These are phyloP conservation scores for Cyprinodon variegatus DNA, from an alignment of 2,113 vertebrate genomes.

Conservation along the genomic window DNA sequence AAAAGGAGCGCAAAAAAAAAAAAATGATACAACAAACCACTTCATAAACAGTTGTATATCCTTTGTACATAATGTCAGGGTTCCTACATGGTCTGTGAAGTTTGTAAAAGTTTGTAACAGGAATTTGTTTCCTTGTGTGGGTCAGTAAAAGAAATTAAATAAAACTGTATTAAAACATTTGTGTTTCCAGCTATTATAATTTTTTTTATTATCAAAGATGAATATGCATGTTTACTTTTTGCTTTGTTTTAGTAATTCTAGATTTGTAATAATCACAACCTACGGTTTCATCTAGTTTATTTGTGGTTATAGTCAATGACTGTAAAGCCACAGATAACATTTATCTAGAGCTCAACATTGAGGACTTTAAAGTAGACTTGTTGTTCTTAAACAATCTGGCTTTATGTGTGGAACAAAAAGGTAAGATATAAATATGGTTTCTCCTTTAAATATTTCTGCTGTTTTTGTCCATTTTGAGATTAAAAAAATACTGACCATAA, in stretches of 20 bases:
- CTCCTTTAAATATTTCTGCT: not conserved
- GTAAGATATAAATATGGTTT: too few species aligned
- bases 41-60: slow-evolving; percentile 66
- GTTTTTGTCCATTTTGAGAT: not conserved
- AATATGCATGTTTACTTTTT: not conserved
- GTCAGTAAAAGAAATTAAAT: not conserved
- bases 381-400: not conserved
- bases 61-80: slow-evolving; percentile 62
- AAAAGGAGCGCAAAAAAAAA: slow-evolving; percentile 28
- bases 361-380: not conserved
- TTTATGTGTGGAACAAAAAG: too few species aligned
- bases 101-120: not conserved
- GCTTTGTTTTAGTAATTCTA: not conserved
- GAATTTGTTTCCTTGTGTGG: not conserved
- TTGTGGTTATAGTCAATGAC: not conserved
- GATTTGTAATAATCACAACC: not conserved
- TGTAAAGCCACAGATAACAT: not conserved
- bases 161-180: not conserved
- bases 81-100: not conserved
- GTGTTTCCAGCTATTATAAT: not conserved
- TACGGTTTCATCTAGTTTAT: not conserved
- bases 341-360: not conserved
- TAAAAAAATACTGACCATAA: not conserved
- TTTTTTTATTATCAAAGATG: not conserved
- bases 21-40: slow-evolving; percentile 72